Evolutionary conservation across 1,140 invertebrate genomes (phyloP).

Genomic region (Cylas formicarius): DNA sequence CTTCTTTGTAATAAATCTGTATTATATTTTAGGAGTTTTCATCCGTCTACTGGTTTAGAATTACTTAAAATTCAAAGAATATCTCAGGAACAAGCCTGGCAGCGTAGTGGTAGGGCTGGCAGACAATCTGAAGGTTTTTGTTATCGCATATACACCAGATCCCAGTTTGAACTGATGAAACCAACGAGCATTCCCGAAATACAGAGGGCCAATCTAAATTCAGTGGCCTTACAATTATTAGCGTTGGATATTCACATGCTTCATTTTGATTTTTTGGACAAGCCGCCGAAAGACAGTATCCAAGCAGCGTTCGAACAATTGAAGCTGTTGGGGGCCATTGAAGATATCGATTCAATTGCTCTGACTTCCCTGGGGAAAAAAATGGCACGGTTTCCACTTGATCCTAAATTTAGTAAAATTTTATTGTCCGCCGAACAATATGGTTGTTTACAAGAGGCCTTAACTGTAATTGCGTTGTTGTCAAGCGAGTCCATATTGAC

Average conservation of each 20-base stretch:
- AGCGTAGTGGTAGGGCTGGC: slow-evolving; percentile 84
- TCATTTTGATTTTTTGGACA: slow-evolving; percentile 88
- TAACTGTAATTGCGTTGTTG: slow-evolving; percentile 54
- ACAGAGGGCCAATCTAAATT: slow-evolving; percentile 48
- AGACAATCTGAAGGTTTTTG: slow-evolving; percentile 76
- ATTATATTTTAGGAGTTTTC: slow-evolving; percentile 56
- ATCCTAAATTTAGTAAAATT: slow-evolving; percentile 83
- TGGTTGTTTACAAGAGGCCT: slow-evolving; percentile 76
- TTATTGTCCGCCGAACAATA: slow-evolving; percentile 69
- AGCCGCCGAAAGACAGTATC: slow-evolving; percentile 66
- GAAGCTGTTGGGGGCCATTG: slow-evolving; percentile 67
- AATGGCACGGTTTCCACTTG: slow-evolving; percentile 88
- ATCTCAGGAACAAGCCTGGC: slow-evolving; percentile 88
- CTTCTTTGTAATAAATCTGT: slow-evolving; percentile 11
- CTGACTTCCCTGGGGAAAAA: slow-evolving; percentile 75
- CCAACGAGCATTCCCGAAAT: slow-evolving; percentile 81
- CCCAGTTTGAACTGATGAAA: slow-evolving; percentile 57
- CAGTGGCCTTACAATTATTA: slow-evolving; percentile 62
- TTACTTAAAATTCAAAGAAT: slow-evolving; percentile 73
- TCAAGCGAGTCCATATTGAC: slow-evolving; percentile 53
- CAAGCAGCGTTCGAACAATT: slow-evolving; percentile 61
- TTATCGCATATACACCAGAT: slow-evolving; percentile 73
- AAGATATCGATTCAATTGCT: slow-evolving; percentile 45
- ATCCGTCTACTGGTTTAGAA: slow-evolving; percentile 77
- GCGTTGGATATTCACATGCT: slow-evolving; percentile 74